Evolutionary conservation across 2,888 invertebrate genomes (phyloP).

Genomic region (Ceramica pisi): DNA sequence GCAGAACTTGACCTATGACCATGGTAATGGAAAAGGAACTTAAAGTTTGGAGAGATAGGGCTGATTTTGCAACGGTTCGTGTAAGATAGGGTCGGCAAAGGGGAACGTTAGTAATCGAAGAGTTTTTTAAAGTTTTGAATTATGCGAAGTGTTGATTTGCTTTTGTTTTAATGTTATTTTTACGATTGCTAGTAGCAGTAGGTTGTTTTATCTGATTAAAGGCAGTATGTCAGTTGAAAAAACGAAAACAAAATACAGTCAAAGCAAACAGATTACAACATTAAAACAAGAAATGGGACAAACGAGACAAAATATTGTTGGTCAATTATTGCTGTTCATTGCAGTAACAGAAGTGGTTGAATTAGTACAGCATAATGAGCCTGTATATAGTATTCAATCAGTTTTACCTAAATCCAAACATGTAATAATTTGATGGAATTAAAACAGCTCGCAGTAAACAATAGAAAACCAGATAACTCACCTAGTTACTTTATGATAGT

Average conservation of each 20-base stretch:
- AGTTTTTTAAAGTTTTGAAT: conserved; percentile 49
- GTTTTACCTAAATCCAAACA: not conserved
- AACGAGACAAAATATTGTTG: not conserved
- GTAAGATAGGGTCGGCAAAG: conserved; percentile 34
- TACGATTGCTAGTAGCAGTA: not conserved
- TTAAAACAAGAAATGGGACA: not conserved
- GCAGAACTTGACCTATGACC: conserved; percentile 66
- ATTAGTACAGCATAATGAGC: not conserved
- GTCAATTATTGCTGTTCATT: not conserved
- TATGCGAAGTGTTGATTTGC: conserved; percentile 49
- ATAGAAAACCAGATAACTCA: conserved; percentile 11
- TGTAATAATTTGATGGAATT: not conserved
- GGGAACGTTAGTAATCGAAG: conserved; percentile 38
- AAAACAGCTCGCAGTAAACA: not conserved
- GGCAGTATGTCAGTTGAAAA: not conserved
- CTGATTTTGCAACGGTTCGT: conserved; percentile 15
- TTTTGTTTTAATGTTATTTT: conserved; percentile 30
- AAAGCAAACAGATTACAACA: not conserved
- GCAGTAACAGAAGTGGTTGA: not conserved
- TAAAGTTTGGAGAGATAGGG: accelerated
- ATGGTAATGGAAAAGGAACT: conserved; percentile 3
- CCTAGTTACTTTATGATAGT: not conserved
- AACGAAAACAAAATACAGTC: not conserved
- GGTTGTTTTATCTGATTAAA: conserved; percentile 7
- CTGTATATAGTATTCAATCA: not conserved